Conservation (phyloP, 2,113 vertebrate genomes). For the Circaetus gallicus region DNA sequence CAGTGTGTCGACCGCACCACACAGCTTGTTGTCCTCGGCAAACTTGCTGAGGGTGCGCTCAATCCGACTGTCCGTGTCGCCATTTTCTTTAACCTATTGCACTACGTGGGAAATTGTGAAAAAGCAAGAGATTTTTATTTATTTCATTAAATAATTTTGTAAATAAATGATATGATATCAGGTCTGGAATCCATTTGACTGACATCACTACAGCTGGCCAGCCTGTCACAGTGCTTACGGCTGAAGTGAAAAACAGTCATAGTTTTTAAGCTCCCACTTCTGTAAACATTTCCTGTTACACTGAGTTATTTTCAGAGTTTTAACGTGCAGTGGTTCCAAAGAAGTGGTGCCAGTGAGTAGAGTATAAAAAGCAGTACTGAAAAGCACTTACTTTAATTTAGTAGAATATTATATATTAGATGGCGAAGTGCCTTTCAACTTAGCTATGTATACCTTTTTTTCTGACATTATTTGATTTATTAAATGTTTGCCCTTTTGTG, state of each 20-base stretch:
- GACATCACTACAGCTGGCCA: not conserved
- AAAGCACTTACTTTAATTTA: slow-evolving; percentile 1
- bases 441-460: not conserved
- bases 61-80: no score
- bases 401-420: not conserved
- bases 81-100: not conserved
- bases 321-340: not conserved
- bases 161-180: not conserved
- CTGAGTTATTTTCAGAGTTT: not conserved
- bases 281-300: slow-evolving; percentile 1
- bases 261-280: not conserved
- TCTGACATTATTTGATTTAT: not conserved
- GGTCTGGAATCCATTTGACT: not conserved
- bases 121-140: not conserved
- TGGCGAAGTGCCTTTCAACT: not conserved
- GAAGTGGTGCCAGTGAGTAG: not conserved
- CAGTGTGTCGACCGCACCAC: no score
- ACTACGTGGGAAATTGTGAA: not conserved
- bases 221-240: not conserved
- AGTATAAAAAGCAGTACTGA: not conserved
- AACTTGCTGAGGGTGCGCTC: no score
- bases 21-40: no score
- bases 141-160: not conserved
- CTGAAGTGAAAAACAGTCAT: not conserved
- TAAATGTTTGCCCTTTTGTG: not conserved